These are phyloP conservation scores for Anthopleura xanthogrammica DNA, from an alignment of 92 coral and sea anemone species.

Conservation along the genomic window DNA sequence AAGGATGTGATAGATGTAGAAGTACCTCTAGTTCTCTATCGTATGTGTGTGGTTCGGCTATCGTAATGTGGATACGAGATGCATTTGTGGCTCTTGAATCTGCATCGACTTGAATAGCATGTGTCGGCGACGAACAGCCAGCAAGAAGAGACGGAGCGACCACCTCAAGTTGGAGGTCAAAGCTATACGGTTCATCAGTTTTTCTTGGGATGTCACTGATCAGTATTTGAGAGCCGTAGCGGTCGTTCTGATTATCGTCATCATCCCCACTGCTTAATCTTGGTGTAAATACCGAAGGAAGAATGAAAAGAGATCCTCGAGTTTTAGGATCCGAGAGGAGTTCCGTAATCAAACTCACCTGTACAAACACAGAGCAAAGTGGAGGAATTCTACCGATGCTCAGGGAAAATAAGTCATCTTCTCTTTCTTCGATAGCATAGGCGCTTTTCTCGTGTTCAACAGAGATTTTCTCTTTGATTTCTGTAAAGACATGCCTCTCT, in stretches of 20 bases:
- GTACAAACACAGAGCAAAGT: slow-evolving; percentile 78
- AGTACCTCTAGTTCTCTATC: slow-evolving; percentile 83
- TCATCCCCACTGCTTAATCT: slow-evolving; percentile 58
- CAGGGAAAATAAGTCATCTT: slow-evolving; percentile 71
- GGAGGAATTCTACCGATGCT: slow-evolving; percentile 96
- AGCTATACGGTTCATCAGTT: slow-evolving; percentile 83
- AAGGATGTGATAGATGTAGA: slow-evolving; percentile 82
- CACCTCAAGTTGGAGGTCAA: slow-evolving; percentile 83
- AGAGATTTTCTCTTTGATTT: slow-evolving; percentile 52
- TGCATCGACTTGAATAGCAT: slow-evolving; percentile 97
- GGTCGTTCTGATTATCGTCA: slow-evolving; percentile 22
- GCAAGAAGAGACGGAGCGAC: slow-evolving; percentile 91
- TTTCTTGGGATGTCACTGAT: slow-evolving; percentile 67
- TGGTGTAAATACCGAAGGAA: slow-evolving; percentile 93
- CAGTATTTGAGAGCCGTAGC: slow-evolving; percentile 75
- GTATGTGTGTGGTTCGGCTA: slow-evolving; percentile 86
- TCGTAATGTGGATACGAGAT: slow-evolving; percentile 80
- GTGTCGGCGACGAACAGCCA: slow-evolving; percentile 92
- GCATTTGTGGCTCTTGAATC: slow-evolving; percentile 88
- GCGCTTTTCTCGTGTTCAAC: slow-evolving; percentile 47
- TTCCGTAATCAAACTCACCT: slow-evolving; percentile 89
- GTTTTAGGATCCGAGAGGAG: slow-evolving; percentile 68
- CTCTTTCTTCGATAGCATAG: slow-evolving; percentile 71
- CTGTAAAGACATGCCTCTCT: slow-evolving; percentile 71
- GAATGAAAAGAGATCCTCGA: slow-evolving; percentile 79